These are phyloP conservation scores for Laspeyria flexula DNA, from an alignment of 2,888 invertebrate genomes.

Conservation along the genomic window DNA sequence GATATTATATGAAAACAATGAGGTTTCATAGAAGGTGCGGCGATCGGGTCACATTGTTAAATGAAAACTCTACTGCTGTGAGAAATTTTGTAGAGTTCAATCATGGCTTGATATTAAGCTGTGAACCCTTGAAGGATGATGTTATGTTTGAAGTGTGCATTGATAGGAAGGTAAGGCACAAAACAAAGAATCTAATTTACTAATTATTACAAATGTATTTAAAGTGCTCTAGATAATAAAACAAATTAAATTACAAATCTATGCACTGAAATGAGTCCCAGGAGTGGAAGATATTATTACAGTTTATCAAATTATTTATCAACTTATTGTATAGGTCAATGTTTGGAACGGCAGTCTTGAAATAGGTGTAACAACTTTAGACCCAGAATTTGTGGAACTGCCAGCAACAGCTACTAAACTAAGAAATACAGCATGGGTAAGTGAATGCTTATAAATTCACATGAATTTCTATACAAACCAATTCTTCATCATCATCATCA, in stretches of 20 bases:
- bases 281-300: too few species aligned
- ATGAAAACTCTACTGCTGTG: constrained; percentile 93
- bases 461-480: too few species aligned
- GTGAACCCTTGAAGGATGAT: constrained; percentile 92
- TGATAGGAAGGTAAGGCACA: constrained; percentile 91
- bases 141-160: constrained; percentile 94
- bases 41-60: constrained; percentile 92
- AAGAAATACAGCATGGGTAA: constrained; percentile 93
- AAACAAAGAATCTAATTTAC: constrained; percentile 8
- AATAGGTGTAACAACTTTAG: constrained; percentile 96
- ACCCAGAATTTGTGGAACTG: constrained; percentile 94
- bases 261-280: too few species aligned
- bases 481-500: too few species aligned
- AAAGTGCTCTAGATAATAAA: too few species aligned
- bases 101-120: constrained; percentile 94
- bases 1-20: constrained; percentile 64
- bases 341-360: constrained; percentile 98
- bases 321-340: constrained; percentile 86
- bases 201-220: neutral
- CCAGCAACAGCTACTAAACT: constrained; percentile 94
- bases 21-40: constrained; percentile 93
- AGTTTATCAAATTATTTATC: neutral
- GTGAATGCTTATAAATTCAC: neutral
- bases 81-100: constrained; percentile 94
- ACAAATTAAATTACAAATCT: too few species aligned